Base-by-base conservation (phyloP, 1,140 invertebrate genomes). In the Hestina assimilis region DNA sequence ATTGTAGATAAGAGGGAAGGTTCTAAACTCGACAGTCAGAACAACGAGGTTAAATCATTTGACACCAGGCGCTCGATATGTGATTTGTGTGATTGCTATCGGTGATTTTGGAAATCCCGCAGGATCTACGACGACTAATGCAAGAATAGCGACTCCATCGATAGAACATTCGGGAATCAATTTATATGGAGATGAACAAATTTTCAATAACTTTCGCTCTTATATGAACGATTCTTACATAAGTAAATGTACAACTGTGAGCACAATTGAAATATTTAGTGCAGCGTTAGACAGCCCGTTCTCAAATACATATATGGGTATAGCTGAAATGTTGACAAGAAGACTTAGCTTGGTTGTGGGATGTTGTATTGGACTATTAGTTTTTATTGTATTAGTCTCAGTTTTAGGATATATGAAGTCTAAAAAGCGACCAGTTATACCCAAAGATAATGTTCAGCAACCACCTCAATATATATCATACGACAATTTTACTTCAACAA, bases 401-500 rank as follows among this genome's bases (percentile, higher is more conserved):
- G 92, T 94, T 19, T 87, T 96, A n/a, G 94, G 94, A 12, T 96
- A 96, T 76, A 91, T 96, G 60, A 95, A 96, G 76, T 91, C 96
- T 56, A 96, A 96, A 78, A 96, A 96, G 79, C 94, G 95, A 65
- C 89, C 95, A 9, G 92, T 92, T 42, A 91, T 92, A 4, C 90
- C 92, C 2, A 96, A 96, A 86, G 80, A 92, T 23, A 92, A 94
- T 65, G 91, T 90, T 4, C 77, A 92, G 33, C 75, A 92, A 31
- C 84, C 91, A 1, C 90, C 91, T 0, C 92, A 94, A 47, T 90
- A 89, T 68, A 89, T 89, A 56, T 89, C 89, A 4, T 89, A 89
- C 42, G 80, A 87, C 52, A 84, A 88, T 51, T 88, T 87, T 33
- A 72, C 78, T 31, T 68, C 70, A 35, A 72, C 90, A 24, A 89